Evolutionary conservation across 2,113 vertebrate genomes (phyloP), one percentile per base, ranked within the genome.

Genomic region (Pongo pygmaeus): DNA sequence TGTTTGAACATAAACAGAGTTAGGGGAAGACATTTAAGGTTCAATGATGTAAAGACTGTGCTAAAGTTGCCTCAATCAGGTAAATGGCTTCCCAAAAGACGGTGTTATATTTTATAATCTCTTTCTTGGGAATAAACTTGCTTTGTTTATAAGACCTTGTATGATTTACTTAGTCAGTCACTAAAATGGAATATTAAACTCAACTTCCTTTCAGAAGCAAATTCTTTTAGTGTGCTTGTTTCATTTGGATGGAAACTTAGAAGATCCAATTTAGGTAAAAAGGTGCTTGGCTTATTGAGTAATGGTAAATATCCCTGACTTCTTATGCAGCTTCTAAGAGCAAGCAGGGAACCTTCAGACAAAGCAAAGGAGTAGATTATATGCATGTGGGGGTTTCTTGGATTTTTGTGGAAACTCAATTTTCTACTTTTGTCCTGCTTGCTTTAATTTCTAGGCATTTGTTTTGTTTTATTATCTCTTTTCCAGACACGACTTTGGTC

Each of bases 101-200:
- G 43, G 20, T 81, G 79, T 77, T 48, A 30, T 59, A 70, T 87
- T 95, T 91, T 69, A 91, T 93, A 72, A 70, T 95, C 52, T 94
- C 64, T 95, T 90, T 74, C 59, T 91, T 79, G 40, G 81, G 79
- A 81, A 96, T 90, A 77, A 69, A 87, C 78, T 92, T 48, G 7
- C 57, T 61, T 97, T 96, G 87, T 96, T 92, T 88, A 97, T 5
- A 84, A 79, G 87, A 77, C 20, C 38, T 64, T 87, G 10, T 48
- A n/a, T 97, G 70, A 96, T 89, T 96, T 97, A 93, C 27, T 48
- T 32, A 86, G 72, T 70, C 52, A 86, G 72, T 70, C 52, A 79
- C 61, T 89, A 87, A 94, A 96, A 85, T 50, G 6, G 6, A 93
- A 93, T 57, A 69, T 43, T 50, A 92, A 96, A 86, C 10, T 78